These are phyloP conservation scores for Acropternis orthonyx DNA, from an alignment of 2,797 vertebrate genomes.

Conservation along the genomic window DNA sequence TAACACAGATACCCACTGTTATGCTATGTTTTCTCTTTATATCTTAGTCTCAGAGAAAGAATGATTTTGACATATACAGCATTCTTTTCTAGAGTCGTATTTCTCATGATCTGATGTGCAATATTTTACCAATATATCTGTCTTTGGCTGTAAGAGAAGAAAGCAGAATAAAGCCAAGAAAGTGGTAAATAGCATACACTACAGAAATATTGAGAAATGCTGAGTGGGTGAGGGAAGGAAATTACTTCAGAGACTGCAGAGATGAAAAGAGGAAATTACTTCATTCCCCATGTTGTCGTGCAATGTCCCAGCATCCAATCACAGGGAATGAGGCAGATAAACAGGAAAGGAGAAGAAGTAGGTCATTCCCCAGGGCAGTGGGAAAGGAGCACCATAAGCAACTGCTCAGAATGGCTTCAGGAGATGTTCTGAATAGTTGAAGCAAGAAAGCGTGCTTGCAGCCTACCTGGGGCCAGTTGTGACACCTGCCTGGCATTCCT, in stretches of 20 bases:
- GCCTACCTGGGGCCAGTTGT: background rate
- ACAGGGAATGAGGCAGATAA: constrained; percentile 39
- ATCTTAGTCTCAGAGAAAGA: background rate
- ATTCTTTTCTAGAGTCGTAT: background rate
- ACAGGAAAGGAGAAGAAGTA: constrained; percentile 57
- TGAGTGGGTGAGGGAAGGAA: constrained; percentile 62
- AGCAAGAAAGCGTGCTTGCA: background rate
- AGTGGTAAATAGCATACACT: background rate
- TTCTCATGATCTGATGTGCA: background rate
- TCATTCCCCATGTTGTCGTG: background rate
- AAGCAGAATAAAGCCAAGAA: background rate
- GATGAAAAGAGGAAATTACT: constrained; percentile 63
- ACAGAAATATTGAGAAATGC: constrained; percentile 41
- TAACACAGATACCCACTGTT: background rate
- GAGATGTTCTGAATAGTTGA: background rate
- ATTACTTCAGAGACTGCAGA: constrained; percentile 55
- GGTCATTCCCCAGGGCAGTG: background rate
- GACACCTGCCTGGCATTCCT: background rate
- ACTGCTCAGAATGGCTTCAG: background rate
- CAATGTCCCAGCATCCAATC: constrained; percentile 49
- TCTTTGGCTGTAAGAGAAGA: background rate
- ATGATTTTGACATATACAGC: background rate
- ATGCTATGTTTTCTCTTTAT: background rate
- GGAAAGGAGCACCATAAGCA: background rate
- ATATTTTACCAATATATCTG: background rate